Percentiles rank a stretch among this genome's conserved stretches.
phyloP scores from a whole-genome alignment of 2,797 vertebrate genomes.

The Antrozous pallidus region DNA sequence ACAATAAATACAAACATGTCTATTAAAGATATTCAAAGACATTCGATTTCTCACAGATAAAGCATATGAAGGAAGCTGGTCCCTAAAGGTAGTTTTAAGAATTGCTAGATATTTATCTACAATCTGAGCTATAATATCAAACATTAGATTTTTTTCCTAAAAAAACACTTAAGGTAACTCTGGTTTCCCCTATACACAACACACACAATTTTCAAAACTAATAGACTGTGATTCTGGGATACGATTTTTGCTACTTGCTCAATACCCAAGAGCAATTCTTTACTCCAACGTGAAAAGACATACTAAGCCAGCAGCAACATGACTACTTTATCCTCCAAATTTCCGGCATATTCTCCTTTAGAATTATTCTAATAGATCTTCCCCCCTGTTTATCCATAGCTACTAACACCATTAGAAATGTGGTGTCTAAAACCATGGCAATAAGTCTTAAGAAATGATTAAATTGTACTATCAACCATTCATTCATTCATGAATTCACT shows the following conservation, averaged over 20 bases:
- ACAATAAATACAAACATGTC: background rate
- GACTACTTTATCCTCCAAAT: background rate
- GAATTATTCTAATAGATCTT: background rate
- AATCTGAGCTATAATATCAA: slow-evolving; percentile 1
- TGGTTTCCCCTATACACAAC: background rate
- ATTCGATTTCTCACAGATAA: background rate
- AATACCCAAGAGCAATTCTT: background rate
- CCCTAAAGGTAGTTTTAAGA: background rate
- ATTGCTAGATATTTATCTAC: background rate
- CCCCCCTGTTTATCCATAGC: background rate
- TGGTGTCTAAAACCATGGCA: background rate
- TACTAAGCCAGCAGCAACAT: background rate
- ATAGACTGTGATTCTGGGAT: background rate
- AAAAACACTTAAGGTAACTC: background rate
- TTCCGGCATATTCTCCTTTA: background rate
- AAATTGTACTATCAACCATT: background rate
- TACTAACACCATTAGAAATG: background rate
- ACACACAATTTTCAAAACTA: background rate
- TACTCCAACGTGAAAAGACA: background rate
- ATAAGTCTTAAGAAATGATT: background rate
- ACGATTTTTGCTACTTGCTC: background rate
- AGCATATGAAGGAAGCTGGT: background rate
- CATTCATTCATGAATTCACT: background rate
- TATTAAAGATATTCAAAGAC: background rate
- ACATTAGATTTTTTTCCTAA: background rate